Conservation (phyloP, 2,888 invertebrate species). For the Platycheirus albimanus region DNA sequence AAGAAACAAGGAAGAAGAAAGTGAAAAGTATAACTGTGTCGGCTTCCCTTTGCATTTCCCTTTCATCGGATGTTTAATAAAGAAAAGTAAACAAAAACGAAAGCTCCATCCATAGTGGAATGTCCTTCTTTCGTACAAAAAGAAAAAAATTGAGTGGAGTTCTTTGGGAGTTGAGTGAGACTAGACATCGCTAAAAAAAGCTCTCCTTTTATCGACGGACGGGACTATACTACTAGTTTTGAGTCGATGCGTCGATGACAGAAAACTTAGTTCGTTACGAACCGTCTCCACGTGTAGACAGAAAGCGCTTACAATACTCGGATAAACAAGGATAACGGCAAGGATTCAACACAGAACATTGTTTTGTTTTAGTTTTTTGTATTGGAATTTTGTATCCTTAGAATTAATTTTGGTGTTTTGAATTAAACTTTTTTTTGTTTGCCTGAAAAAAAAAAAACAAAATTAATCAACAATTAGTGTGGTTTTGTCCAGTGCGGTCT, state of each 20-base stretch:
- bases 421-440: slow-evolving; percentile 10
- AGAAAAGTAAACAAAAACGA: slow-evolving; percentile 63
- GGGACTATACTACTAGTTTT: not conserved
- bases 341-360: slow-evolving; percentile 56
- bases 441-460: slow-evolving; percentile 12
- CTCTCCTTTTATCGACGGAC: slow-evolving; percentile 8
- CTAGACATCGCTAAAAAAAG: not conserved
- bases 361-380: slow-evolving; percentile 46
- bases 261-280: slow-evolving; percentile 70
- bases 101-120: slow-evolving; percentile 42
- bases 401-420: slow-evolving; percentile 43
- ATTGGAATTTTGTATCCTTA: slow-evolving; percentile 34
- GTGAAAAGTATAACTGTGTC: slow-evolving; percentile 19
- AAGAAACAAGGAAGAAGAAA: slow-evolving; percentile 30
- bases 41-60: slow-evolving; percentile 33
- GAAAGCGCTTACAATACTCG: slow-evolving; percentile 25
- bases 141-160: slow-evolving; percentile 44
- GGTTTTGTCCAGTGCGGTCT: too few species aligned
- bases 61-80: slow-evolving; percentile 42
- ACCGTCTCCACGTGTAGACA: slow-evolving; percentile 66
- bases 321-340: slow-evolving; percentile 55
- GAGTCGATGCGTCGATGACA: slow-evolving; percentile 13
- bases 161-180: slow-evolving; percentile 3
- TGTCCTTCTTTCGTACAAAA: slow-evolving; percentile 38
- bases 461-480: slow-evolving; percentile 2